These are phyloP conservation scores for Chromis chromis DNA, from an alignment of 2,797 vertebrate genomes.

Conservation along the genomic window DNA sequence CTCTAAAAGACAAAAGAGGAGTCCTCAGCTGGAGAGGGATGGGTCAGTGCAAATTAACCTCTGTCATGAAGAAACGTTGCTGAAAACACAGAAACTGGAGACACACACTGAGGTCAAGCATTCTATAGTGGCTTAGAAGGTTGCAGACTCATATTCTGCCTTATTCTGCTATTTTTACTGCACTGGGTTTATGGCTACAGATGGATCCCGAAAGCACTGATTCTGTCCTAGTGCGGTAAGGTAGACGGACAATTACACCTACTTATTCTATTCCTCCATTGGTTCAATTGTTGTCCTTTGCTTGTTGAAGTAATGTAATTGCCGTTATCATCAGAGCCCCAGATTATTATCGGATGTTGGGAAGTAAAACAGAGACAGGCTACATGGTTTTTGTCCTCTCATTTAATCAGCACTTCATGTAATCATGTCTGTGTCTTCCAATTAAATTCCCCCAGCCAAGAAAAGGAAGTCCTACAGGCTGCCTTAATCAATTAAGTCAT, in stretches of 20 bases:
- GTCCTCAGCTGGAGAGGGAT: constrained; percentile 9
- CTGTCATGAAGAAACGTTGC: constrained; percentile 24
- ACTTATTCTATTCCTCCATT: constrained; percentile 39
- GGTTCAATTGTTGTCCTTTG: constrained; percentile 57
- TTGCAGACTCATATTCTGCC: background rate
- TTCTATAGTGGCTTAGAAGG: background rate
- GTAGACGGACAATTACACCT: constrained; percentile 39
- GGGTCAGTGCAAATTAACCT: constrained; percentile 40
- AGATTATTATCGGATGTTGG: constrained; percentile 65
- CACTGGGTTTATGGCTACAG: background rate
- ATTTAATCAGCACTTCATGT: constrained; percentile 79
- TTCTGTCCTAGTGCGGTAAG: constrained; percentile 17
- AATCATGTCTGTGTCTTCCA: constrained; percentile 76
- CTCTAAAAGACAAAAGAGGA: constrained; percentile 13
- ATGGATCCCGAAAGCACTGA: constrained; percentile 1
- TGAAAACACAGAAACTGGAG: constrained; percentile 13
- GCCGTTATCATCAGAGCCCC: constrained; percentile 68
- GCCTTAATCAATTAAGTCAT: constrained; percentile 76
- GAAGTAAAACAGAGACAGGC: constrained; percentile 53
- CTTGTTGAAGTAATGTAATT: constrained; percentile 70
- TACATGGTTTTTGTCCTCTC: constrained; percentile 64
- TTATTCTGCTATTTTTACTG: background rate
- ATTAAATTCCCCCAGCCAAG: constrained; percentile 69
- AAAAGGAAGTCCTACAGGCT: constrained; percentile 65
- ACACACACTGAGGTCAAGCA: background rate